Evolutionary conservation across 2,113 vertebrate species (phyloP), one percentile per base, ranked within the genome.

Genomic region (Holacanthus passer): DNA sequence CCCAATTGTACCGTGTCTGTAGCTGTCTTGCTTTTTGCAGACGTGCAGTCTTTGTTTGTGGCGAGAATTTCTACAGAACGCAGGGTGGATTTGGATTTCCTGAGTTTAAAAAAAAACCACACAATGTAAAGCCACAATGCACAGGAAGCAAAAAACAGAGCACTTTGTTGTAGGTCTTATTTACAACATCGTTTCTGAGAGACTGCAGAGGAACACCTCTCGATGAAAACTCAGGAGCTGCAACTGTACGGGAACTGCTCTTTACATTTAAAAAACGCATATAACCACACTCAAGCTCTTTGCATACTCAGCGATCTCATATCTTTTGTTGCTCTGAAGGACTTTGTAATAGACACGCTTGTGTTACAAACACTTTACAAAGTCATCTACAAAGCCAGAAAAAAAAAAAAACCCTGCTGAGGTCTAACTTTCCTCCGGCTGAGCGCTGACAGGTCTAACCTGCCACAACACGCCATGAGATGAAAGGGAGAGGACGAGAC

Each of bases 391-490:
- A 13, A n/a, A 58, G 11, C 3, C 1, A 68, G 35, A 65, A 52
- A 39, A 37, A 39, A 1, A 68, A 45, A 65, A 52, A 39, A 37
- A 39, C 5, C 7, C 24, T n/a, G 4, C 17, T 16, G 2, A 45
- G 9, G 6, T 20, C 5, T 13, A 32, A 12, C 17, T 56, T 20
- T 35, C 24, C 22, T 35, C 27, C 32, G 16, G 55, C 35, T 3
- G 24, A n/a, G 31, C 8, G 13, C 16, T 0, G 41, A 73, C 43
- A 50, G 11, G 9, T 65, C 63, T 4, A 73, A 73, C 81, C 45
- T 59, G 70, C 39, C n/a, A 19, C 63, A 43, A 58, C 77, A 75
- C 17, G 74, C 43, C 41, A 19, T 7, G 56, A 75, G 29, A 69
- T 0, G 16, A 41, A 19, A 32, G 27, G 12, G n/a, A 55, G 29